Base-by-base conservation (phyloP, 2,797 vertebrate species). In the Aplochiton taeniatus region DNA sequence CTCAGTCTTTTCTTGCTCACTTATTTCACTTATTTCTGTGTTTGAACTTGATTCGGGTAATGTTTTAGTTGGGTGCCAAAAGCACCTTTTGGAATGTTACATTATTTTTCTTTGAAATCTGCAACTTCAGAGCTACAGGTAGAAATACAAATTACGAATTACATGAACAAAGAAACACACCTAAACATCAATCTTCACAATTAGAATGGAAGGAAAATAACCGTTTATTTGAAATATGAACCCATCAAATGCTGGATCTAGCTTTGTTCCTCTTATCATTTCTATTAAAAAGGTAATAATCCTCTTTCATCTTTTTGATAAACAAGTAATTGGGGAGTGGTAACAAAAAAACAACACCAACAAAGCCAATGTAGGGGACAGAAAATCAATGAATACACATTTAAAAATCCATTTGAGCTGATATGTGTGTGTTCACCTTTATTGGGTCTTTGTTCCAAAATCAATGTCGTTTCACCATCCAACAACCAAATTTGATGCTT, bases 301-400 rank as follows among this genome's bases (percentile, higher is more conserved):
- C 67, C 68, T 68, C 66, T 70, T 81, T 80, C 70, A 78, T 68
- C 68, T 83, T 71, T 60, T 80, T 20, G 17, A 68, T 79, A 78
- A 82, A 43, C 8, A 1, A 65, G 57, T 81, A 66, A 83, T 68
- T 71, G 72, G 74, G 16, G 31, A 43, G 78, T 76, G 69, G 54
- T 56, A 67, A 52, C 79, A 66, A 83, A 58, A 74, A 81, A 83
- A 73, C 69, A 74, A 71, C 84, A 75, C 69, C 70, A 75, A 77
- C n/a, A 13, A 42, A 45, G 64, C 63, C n/a, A 63, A 76, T 72
- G 49, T 19, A 66, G 68, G 75, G 72, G 69, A 79, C 63, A 50
- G 45, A 41, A 59, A 85, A 91, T 88, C 85, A 74, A 90, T 89
- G 73, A 59, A 87, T 81, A 88, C 73, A 73, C 76, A 61, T 87